Percentiles rank a stretch among this genome's conserved stretches.
phyloP scores from a whole-genome alignment of 2,888 invertebrate genomes.

The Sepioteuthis lessoniana region DNA sequence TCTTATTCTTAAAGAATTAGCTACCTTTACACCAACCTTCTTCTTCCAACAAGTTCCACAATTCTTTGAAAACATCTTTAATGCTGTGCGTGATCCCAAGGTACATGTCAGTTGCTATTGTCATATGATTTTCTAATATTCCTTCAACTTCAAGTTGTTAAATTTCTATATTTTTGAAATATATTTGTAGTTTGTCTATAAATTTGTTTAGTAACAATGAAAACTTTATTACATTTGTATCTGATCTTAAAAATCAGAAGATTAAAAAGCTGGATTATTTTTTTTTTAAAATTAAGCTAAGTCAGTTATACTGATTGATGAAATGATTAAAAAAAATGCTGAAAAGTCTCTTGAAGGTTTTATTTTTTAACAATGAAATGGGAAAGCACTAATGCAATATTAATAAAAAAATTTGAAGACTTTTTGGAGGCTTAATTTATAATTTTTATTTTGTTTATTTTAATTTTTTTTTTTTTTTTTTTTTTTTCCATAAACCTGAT shows the following conservation, averaged over 20 bases:
- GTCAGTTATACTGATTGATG: no score
- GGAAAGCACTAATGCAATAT: no score
- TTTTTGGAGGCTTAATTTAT: no score
- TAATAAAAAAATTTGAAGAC: no score
- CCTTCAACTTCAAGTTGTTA: not conserved
- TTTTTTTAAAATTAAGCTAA: not conserved
- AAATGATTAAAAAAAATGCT: no score
- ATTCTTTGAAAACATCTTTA: constrained; percentile 91
- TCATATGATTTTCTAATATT: not conserved
- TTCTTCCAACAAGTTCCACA: constrained; percentile 81
- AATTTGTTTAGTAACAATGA: no score
- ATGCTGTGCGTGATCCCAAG: constrained; percentile 92
- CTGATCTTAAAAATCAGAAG: no score
- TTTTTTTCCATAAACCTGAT: not conserved
- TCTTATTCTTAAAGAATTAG: constrained; percentile 91
- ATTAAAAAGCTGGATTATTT: not conserved
- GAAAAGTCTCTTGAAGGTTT: no score
- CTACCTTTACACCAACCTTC: constrained; percentile 95
- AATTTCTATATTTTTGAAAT: not conserved
- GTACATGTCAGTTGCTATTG: constrained; percentile 58
- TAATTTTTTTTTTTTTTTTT: not conserved
- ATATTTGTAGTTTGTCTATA: not conserved
- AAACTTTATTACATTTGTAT: no score
- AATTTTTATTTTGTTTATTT: no score
- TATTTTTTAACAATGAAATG: no score